Evolutionary conservation across 2,797 vertebrate genomes (phyloP).

Genomic region (Pangasius macronema): DNA sequence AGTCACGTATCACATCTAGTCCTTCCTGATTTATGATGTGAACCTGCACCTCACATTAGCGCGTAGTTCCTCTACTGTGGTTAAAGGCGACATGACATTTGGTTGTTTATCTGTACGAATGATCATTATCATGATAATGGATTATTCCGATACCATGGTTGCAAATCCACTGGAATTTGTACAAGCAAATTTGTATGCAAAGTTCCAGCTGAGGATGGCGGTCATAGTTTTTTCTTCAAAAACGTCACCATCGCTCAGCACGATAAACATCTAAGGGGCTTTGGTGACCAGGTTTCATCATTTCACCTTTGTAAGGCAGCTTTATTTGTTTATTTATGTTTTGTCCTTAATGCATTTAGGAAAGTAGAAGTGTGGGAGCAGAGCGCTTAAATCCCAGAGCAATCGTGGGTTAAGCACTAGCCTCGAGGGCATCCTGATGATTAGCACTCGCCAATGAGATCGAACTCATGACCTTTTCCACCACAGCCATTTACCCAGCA

Average conservation of each 20-base stretch:
- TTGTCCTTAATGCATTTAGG: background rate
- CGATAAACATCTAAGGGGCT: background rate
- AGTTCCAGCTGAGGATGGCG: background rate
- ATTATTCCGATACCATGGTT: background rate
- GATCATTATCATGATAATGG: background rate
- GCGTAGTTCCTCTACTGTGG: background rate
- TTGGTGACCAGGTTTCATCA: background rate
- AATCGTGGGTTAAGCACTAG: background rate
- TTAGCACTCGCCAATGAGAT: constrained; percentile 5
- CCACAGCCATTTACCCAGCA: constrained; percentile 16
- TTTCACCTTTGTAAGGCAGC: background rate
- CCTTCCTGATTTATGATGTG: no score
- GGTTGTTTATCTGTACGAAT: background rate
- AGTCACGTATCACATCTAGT: background rate
- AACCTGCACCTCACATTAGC: background rate
- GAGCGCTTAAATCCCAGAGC: background rate
- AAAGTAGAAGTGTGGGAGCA: background rate
- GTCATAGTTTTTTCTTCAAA: background rate
- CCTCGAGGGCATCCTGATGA: constrained; percentile 10
- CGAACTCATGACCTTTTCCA: constrained; percentile 7
- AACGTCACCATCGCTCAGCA: background rate
- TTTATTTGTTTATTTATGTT: background rate
- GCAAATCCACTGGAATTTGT: background rate
- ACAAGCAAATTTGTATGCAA: background rate
- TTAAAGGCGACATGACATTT: background rate